phyloP scores from a whole-genome alignment of 2,888 invertebrate genomes.

The Maniola hyperantus region DNA sequence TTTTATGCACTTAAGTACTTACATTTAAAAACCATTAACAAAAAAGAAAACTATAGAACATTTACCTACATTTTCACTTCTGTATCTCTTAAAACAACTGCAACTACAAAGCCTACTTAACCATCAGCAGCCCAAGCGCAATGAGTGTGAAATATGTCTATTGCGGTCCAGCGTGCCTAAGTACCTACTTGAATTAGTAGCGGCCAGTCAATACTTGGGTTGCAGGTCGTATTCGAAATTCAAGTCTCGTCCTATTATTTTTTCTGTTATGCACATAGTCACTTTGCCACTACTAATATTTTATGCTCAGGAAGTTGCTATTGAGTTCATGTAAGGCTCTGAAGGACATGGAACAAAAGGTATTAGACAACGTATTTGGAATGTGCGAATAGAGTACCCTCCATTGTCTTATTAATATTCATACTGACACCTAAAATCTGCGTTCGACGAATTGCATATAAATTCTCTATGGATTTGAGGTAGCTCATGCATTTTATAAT shows the following conservation, averaged over 20 bases:
- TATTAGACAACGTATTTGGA: slow-evolving; percentile 52
- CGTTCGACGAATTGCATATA: slow-evolving; percentile 66
- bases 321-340: slow-evolving; percentile 45
- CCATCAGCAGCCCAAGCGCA: no score
- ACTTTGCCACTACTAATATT: slow-evolving; percentile 12
- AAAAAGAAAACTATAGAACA: no score
- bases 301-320: slow-evolving; percentile 34
- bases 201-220: no score
- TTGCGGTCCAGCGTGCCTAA: no score
- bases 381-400: slow-evolving; percentile 44
- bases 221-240: background rate
- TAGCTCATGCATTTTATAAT: slow-evolving; percentile 65
- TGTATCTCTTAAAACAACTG: no score
- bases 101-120: no score
- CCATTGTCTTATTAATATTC: slow-evolving; percentile 61
- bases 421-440: slow-evolving; percentile 59
- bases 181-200: no score
- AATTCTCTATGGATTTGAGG: slow-evolving; percentile 64
- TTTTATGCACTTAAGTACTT: no score
- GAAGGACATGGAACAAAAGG: slow-evolving; percentile 59
- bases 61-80: no score
- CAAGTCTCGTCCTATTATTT: slow-evolving; percentile 18
- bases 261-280: slow-evolving; percentile 17
- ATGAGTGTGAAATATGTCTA: no score
- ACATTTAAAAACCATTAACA: no score